Evolutionary conservation across 35 echinoderm and acorn worm species (phyloP).

Genomic region (Stichopus chloronotus): DNA sequence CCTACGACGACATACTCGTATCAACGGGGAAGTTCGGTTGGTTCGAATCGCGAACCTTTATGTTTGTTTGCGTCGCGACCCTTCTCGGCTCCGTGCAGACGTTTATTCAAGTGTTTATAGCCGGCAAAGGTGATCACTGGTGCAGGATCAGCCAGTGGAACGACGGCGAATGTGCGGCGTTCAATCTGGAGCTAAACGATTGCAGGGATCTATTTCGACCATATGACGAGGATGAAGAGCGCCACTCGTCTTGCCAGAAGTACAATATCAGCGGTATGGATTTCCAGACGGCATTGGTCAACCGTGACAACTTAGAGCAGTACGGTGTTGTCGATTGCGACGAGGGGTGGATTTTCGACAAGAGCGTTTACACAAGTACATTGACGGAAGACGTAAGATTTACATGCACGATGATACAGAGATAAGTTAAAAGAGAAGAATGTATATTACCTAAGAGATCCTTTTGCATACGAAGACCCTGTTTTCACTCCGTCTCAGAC

Average conservation of each 20-base stretch:
- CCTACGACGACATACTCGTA: background rate
- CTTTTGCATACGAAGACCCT: no score
- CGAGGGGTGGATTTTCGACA: constrained; percentile 3
- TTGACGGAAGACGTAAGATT: constrained; percentile 21
- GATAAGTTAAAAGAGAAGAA: no score
- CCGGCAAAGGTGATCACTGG: constrained; percentile 23
- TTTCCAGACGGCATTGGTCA: background rate
- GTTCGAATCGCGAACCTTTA: background rate
- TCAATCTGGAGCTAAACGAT: background rate
- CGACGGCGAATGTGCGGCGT: background rate
- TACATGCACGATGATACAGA: background rate
- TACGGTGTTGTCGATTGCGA: constrained; percentile 1
- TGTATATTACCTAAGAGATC: no score
- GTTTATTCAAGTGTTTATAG: constrained; percentile 9
- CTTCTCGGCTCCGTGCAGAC: background rate
- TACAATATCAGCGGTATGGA: background rate
- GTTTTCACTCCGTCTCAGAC: no score
- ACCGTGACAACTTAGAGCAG: background rate
- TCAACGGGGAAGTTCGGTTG: constrained; percentile 22
- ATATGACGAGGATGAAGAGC: background rate
- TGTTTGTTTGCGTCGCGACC: background rate
- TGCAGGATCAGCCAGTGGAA: background rate
- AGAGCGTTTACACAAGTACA: background rate
- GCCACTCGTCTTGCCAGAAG: background rate
- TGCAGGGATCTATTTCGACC: background rate